These are phyloP conservation scores for Ornithoptera alexandrae DNA, from an alignment of 2,888 invertebrate species.

Conservation along the genomic window DNA sequence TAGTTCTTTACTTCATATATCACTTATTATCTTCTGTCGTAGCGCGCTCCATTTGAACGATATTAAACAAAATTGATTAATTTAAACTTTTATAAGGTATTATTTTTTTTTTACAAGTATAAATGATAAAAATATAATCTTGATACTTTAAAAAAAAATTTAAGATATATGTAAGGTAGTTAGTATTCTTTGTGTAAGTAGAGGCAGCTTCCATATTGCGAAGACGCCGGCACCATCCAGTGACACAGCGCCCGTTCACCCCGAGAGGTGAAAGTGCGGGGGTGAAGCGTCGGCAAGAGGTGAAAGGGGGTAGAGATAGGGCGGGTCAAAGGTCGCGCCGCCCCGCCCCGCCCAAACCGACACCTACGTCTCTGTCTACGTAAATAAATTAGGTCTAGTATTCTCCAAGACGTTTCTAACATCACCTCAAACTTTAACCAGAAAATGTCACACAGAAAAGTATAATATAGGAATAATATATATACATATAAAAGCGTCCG, in stretches of 20 bases:
- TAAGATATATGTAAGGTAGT: no score
- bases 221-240: background rate
- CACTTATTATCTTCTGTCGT: no score
- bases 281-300: conserved; percentile 31
- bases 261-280: conserved; percentile 32
- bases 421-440: background rate
- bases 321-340: conserved; percentile 49
- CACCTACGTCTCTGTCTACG: conserved; percentile 10
- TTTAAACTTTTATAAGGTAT: no score
- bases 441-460: no score
- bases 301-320: conserved; percentile 34
- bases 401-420: background rate
- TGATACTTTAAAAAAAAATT: no score
- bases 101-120: no score
- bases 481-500: no score
- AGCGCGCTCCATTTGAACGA: no score
- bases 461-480: no score
- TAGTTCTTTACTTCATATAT: no score
- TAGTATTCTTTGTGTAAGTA: background rate
- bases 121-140: no score
- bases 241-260: conserved; percentile 20
- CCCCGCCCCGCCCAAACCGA: conserved; percentile 35
- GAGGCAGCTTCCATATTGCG: background rate
- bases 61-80: no score
- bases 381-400: conserved; percentile 30